Base-by-base conservation (phyloP, 2,888 invertebrate species). In the Drosophila falleni region DNA sequence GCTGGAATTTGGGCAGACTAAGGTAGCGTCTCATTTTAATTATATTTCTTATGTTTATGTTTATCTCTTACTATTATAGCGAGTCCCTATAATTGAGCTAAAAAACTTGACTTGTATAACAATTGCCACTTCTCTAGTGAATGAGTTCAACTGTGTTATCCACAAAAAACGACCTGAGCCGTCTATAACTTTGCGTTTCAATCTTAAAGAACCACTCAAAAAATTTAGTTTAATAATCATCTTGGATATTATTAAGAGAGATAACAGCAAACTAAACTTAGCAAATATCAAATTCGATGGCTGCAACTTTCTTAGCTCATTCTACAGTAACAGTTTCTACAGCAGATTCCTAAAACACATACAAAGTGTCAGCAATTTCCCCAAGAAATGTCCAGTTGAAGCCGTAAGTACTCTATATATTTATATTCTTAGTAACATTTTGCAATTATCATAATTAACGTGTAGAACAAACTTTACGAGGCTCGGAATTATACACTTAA, bases 221-320 rank as follows among this genome's bases (percentile, higher is more conserved):
- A 75, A 15, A 31, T 65, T 8, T 42, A 29, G 13, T 0, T 3
- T 54, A 13, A 1, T 87, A 0, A 19, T 13, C 0, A 26, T 49
- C 6, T 16, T 81, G n/a, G 62, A 74, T 54, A 31, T 85, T 47
- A 0, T 77, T 1, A 72, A 69, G 11, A 74, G 67, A 60, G 72
- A 78, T 47, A 73, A 80, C 16, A 47, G 46, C 46, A 9, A n/a
- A 26, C 29, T 23, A 4, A 23, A 23, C 23, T 23, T 23, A 23
- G 23, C 23, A 23, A 23, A 23, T 23, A 23, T 23, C 23, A 23
- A 23, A 23, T 23, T 23, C 23, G 23, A 23, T 23, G 23, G 23
- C 23, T 23, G 23, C 23, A 23, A 23, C 3, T 23, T 23, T 23
- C 23, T 23, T 23, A 23, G 23, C 23, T 23, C 23, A 23, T 4